Evolutionary conservation across 2,888 invertebrate genomes (phyloP).

Genomic region (Magallana nippona): DNA sequence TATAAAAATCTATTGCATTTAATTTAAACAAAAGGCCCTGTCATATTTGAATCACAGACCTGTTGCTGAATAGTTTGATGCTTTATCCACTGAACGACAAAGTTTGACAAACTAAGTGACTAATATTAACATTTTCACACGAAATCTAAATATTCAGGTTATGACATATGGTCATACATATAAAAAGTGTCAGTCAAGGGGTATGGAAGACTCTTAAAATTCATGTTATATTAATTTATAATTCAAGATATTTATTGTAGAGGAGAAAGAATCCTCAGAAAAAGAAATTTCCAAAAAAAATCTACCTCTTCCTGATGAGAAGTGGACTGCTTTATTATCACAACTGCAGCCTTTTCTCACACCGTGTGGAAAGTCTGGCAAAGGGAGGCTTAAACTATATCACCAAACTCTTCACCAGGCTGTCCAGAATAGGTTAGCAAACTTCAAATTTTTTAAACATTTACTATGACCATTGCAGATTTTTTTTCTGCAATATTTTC

Average conservation of each 20-base stretch:
- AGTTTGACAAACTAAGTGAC: too few relatives aligned
- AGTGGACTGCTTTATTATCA: slow-evolving; percentile 76
- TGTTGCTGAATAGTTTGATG: too few relatives aligned
- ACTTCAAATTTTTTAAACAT: background rate
- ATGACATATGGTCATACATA: too few relatives aligned
- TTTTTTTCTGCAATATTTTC: background rate
- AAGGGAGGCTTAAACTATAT: slow-evolving; percentile 78
- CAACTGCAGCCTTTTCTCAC: slow-evolving; percentile 76
- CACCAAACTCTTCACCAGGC: slow-evolving; percentile 78
- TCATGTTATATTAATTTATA: background rate
- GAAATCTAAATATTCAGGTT: too few relatives aligned
- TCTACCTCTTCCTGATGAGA: slow-evolving; percentile 67
- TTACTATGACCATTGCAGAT: background rate
- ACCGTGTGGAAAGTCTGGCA: slow-evolving; percentile 77
- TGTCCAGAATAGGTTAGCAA: slow-evolving; percentile 73
- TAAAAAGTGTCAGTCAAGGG: too few relatives aligned
- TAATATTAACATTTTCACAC: too few relatives aligned
- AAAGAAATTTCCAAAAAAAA: slow-evolving; percentile 69
- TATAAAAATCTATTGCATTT: too few relatives aligned
- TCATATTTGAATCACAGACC: too few relatives aligned
- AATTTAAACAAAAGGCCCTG: too few relatives aligned
- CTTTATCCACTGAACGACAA: too few relatives aligned
- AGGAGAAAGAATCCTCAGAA: slow-evolving; percentile 74
- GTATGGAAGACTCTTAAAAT: too few relatives aligned
- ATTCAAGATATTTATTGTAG: slow-evolving; percentile 54